phyloP scores from a whole-genome alignment of 2,888 invertebrate species.

The Altica lythri region DNA sequence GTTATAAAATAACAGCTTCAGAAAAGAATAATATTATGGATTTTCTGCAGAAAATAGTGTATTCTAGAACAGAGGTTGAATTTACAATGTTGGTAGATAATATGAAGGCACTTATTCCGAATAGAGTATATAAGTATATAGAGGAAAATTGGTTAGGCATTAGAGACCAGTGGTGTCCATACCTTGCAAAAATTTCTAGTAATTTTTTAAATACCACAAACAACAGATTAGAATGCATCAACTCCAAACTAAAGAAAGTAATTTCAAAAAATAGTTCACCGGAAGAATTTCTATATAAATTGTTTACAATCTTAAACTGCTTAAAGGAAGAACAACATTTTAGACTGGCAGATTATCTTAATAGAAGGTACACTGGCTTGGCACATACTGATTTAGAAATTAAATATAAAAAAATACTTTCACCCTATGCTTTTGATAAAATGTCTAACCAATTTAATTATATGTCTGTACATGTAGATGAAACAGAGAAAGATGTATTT shows the following conservation, averaged over 20 bases:
- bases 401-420: neutral
- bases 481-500: neutral
- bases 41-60: neutral
- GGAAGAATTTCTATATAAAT: neutral
- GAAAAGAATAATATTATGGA: neutral
- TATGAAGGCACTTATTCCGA: neutral
- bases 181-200: neutral
- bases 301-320: slow-evolving; percentile 1
- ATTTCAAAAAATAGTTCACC: neutral
- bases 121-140: neutral
- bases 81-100: neutral
- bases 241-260: neutral
- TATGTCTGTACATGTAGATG: neutral
- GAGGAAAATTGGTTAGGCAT: neutral
- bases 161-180: slow-evolving; percentile 1
- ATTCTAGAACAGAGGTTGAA: neutral
- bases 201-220: neutral
- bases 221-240: neutral
- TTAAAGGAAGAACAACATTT: neutral
- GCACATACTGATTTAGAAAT: neutral
- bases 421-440: neutral
- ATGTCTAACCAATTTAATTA: neutral
- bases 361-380: neutral
- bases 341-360: neutral
- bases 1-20: neutral